phyloP scores from a whole-genome alignment of 2,888 invertebrate genomes.

The Nomada fucata region DNA sequence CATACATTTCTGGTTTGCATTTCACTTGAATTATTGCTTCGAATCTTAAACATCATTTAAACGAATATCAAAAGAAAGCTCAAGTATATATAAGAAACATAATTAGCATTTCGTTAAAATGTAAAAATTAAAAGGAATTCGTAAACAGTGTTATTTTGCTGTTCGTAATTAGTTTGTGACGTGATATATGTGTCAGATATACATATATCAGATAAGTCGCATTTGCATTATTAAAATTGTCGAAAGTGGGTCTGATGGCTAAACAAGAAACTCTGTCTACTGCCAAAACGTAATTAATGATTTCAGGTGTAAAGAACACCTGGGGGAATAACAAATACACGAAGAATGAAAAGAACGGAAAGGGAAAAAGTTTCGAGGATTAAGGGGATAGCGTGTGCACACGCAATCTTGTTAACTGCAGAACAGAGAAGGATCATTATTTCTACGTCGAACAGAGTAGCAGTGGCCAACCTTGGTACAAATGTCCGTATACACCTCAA shows the following conservation, averaged over 20 bases:
- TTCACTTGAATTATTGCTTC: no score
- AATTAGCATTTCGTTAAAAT: no score
- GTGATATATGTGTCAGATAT: no score
- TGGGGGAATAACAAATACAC: background rate
- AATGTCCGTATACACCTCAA: constrained; percentile 56
- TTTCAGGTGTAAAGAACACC: background rate
- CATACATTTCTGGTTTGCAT: no score
- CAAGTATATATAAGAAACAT: no score
- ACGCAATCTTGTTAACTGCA: constrained; percentile 72
- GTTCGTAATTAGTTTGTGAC: no score
- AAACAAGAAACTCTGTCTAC: background rate
- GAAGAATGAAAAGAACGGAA: constrained; percentile 9
- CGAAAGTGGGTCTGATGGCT: background rate
- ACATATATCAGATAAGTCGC: no score
- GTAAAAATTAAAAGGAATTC: no score
- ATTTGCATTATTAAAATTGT: background rate
- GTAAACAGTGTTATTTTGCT: no score
- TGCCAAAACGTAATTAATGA: background rate
- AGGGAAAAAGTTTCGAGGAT: constrained; percentile 33
- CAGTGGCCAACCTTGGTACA: constrained; percentile 76
- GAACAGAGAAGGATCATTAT: constrained; percentile 65
- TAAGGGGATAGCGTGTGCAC: constrained; percentile 64
- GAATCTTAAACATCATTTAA: no score
- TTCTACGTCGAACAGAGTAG: constrained; percentile 53
- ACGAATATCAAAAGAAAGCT: no score